Conservation (phyloP, 2,797 vertebrate genomes). For the Emydoidea blandingii region DNA sequence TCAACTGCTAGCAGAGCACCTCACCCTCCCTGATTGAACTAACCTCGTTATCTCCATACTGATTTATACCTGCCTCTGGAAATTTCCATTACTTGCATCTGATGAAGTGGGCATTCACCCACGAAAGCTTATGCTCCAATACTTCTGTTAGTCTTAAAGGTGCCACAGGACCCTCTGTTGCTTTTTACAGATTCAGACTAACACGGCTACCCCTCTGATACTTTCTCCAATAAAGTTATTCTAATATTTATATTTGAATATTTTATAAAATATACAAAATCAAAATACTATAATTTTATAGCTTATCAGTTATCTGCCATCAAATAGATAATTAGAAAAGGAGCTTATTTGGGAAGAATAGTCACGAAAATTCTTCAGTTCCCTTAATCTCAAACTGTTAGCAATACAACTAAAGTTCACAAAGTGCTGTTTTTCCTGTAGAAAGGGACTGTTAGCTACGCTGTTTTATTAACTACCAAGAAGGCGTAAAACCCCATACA, state of each 20-base stretch:
- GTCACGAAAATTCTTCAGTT: neutral
- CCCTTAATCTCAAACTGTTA: neutral
- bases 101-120: too few species aligned
- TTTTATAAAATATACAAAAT: neutral
- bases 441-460: slow-evolving; percentile 59
- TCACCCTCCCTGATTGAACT: too few species aligned
- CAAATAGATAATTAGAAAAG: neutral
- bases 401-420: slow-evolving; percentile 51
- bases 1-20: too few species aligned
- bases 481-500: slow-evolving; percentile 74
- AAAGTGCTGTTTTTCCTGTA: slow-evolving; percentile 66
- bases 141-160: too few species aligned
- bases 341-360: neutral
- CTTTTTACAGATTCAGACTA: too few species aligned
- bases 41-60: too few species aligned
- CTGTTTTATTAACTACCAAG: slow-evolving; percentile 65
- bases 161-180: too few species aligned
- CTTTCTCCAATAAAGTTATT: neutral
- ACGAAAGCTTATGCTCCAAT: too few species aligned
- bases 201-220: too few species aligned
- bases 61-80: too few species aligned
- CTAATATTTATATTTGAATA: neutral
- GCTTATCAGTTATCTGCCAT: neutral
- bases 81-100: too few species aligned
- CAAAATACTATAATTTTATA: neutral